Evolutionary conservation across 1,140 invertebrate genomes (phyloP), one percentile per base, ranked within the genome.

Genomic region (Cyclargus thomasi): DNA sequence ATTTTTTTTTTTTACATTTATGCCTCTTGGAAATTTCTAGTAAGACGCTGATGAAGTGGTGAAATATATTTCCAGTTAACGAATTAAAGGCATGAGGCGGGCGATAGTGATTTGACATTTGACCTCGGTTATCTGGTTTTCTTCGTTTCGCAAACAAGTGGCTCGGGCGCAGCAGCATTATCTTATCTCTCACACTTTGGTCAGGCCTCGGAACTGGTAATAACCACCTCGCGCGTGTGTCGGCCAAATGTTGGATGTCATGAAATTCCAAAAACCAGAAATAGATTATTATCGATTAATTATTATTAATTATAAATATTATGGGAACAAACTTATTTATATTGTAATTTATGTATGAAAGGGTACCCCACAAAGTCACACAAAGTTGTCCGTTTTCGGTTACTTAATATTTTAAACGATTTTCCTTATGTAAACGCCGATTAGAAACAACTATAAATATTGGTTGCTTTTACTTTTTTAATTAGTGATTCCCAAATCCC

Each of bases 171-270:
- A 55, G n/a, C 4, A 18, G n/a, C 4, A 21, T 21, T 59, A 59
- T 59, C 17, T 59, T 59, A 59, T 59, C 55, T 2, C 17, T 5
- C 18, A 59, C 55, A 20, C 55, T 59, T 59, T 59, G 17, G 17
- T 20, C 55, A 17, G 55, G 55, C 55, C 55, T 59, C 55, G 18
- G 55, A 59, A 59, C 55, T 59, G 55, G 55, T 59, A 59, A 59
- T 59, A 59, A 59, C 55, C 55, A 59, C 18, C 55, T 55, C 39
- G 53, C 55, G 55, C 55, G 55, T 7, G 18, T 11, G 20, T 11
- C 55, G 55, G 55, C 18, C 55, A 59, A 59, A 59, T 59, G 55
- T 59, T 59, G 55, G 53, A 20, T 21, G 18, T 47, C 39, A 47
- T 47, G 39, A 16, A 47, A 47, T 47, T 47, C 39, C 39, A 11